Percentiles rank a stretch among this genome's conserved stretches.
These are phyloP conservation scores for Pristionchus fissidentatus DNA, from an alignment of 2,888 invertebrate genomes.

Conservation along the genomic window DNA sequence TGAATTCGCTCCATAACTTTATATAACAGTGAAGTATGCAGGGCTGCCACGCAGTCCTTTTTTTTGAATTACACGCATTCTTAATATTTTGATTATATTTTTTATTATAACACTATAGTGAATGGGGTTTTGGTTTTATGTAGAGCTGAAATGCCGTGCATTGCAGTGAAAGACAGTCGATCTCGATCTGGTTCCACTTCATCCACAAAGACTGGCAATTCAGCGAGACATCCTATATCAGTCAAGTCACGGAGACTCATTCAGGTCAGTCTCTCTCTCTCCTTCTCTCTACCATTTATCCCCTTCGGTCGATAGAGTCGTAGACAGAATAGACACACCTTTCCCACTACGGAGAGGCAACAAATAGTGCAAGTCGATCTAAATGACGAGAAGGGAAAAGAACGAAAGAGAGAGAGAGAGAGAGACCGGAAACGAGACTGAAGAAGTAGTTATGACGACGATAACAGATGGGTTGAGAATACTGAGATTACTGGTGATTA, in stretches of 20 bases:
- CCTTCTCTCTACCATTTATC: too few species aligned
- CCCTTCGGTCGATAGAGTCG: too few species aligned
- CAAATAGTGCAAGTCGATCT: not conserved
- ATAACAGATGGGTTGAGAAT: not conserved
- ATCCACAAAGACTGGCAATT: conserved; percentile 47
- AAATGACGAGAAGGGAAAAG: not conserved
- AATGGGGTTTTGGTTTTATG: too few species aligned
- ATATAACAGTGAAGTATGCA: not conserved
- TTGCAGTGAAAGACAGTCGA: conserved; percentile 15
- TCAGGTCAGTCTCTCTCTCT: conserved; percentile 60
- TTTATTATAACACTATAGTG: too few species aligned
- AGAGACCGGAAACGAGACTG: not conserved
- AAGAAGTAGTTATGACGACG: too few species aligned
- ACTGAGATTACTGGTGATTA: conserved; percentile 38
- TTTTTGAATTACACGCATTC: not conserved
- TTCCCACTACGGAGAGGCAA: not conserved
- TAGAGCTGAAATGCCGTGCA: not conserved
- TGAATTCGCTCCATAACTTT: too few species aligned
- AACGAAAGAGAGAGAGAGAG: not conserved
- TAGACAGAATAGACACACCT: too few species aligned
- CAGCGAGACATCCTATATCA: conserved; percentile 53
- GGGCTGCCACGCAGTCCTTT: not conserved
- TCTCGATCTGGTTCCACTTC: conserved; percentile 52
- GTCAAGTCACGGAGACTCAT: conserved; percentile 61
- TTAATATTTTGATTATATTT: too few species aligned